Conservation (phyloP, 2,888 invertebrate genomes). For the Phengaris arion region DNA sequence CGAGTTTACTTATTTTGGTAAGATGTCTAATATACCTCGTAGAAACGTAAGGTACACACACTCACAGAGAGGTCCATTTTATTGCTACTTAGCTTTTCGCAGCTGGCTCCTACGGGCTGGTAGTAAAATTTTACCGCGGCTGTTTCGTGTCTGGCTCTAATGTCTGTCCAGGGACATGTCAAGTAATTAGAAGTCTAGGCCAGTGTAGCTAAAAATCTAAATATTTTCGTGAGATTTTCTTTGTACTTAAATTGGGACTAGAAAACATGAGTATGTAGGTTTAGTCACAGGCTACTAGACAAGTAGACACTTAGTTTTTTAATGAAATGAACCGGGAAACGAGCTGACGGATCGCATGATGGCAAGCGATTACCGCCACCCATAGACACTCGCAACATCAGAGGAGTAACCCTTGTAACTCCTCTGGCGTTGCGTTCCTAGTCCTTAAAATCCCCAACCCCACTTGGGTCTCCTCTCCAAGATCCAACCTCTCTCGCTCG, state of each 20-base stretch:
- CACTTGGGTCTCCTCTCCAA: no score
- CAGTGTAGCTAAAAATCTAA: background rate
- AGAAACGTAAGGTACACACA: background rate
- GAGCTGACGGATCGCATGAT: no score
- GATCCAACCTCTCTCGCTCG: no score
- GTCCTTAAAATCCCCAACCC: no score
- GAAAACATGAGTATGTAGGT: background rate
- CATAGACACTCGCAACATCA: no score
- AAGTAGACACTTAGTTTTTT: no score
- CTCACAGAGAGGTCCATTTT: background rate
- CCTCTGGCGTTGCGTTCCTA: no score
- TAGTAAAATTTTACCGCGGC: slow-evolving; percentile 3
- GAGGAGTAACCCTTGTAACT: no score
- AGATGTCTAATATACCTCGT: background rate
- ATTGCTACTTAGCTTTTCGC: background rate
- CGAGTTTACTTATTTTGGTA: background rate
- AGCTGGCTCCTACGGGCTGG: background rate
- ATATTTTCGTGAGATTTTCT: background rate
- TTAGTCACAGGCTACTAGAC: background rate
- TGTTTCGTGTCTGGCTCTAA: slow-evolving; percentile 2
- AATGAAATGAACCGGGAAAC: no score
- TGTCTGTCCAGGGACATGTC: background rate
- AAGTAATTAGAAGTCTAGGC: background rate
- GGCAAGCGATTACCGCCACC: no score
- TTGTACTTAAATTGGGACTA: background rate